Percentiles rank a stretch among this genome's conserved stretches.
These are phyloP conservation scores for Drosophila subpulchrella DNA, from an alignment of 1,140 invertebrate species.

Conservation along the genomic window DNA sequence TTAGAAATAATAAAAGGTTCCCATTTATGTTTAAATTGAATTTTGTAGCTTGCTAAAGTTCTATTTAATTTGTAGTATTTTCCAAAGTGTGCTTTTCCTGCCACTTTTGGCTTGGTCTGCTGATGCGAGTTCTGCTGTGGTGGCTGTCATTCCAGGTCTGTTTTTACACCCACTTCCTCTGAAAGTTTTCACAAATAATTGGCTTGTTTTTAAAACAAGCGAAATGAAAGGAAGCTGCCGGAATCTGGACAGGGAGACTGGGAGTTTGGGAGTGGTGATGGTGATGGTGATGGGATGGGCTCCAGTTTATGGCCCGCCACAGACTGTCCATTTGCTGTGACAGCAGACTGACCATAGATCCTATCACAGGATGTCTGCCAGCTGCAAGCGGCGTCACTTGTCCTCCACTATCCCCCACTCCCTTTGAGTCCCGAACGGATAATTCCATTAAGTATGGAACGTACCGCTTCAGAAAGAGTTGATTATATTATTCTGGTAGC, in stretches of 20 bases:
- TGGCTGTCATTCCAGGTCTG: conserved; percentile 21
- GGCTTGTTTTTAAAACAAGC: conserved; percentile 66
- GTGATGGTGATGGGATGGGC: background rate
- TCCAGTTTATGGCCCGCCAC: conserved; percentile 14
- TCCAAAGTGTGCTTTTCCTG: conserved; percentile 3
- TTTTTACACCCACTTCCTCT: conserved; percentile 4
- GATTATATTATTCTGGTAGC: conserved; percentile 7
- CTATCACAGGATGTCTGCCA: conserved; percentile 22
- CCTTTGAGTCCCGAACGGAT: background rate
- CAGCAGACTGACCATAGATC: conserved; percentile 28
- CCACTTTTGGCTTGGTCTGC: conserved; percentile 21
- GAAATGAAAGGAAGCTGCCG: conserved; percentile 33
- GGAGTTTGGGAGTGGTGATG: background rate
- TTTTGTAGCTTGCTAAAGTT: background rate
- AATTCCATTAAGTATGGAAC: conserved; percentile 32
- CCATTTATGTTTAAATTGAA: background rate
- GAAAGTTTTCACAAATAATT: conserved; percentile 68
- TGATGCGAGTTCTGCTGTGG: conserved; percentile 7
- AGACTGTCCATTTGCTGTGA: conserved; percentile 28
- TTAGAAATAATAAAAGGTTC: too few species aligned
- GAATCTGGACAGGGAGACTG: conserved; percentile 18
- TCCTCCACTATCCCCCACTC: background rate
- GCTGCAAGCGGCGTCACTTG: background rate
- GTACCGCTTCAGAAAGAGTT: conserved; percentile 8
- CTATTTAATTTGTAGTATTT: background rate